Evolutionary conservation across 1,140 invertebrate genomes (phyloP).

Genomic region (Homarus americanus): DNA sequence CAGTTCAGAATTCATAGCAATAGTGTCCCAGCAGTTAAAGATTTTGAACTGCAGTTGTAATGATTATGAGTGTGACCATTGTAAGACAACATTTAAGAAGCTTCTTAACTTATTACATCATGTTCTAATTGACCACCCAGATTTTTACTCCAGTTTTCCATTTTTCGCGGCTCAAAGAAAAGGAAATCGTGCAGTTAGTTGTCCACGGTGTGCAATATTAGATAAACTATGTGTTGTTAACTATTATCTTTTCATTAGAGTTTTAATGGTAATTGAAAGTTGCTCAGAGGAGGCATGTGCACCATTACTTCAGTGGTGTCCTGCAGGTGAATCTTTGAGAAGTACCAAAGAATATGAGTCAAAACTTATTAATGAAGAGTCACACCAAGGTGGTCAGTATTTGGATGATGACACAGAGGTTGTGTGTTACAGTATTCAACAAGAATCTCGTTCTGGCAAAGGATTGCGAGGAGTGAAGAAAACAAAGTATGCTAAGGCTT

Average conservation of each 20-base stretch:
- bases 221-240: constrained; percentile 30
- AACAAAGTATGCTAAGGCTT: background rate
- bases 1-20: constrained; percentile 12
- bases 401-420: background rate
- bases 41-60: constrained; percentile 25
- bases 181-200: background rate
- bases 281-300: constrained; percentile 12
- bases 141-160: background rate
- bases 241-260: constrained; percentile 46
- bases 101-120: constrained; percentile 14
- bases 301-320: constrained; percentile 17
- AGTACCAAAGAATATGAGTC: background rate
- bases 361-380: background rate
- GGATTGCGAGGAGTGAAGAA: background rate
- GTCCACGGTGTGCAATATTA: constrained; percentile 32
- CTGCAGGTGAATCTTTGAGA: background rate
- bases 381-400: background rate
- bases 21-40: constrained; percentile 14
- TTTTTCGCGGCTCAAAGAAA: background rate
- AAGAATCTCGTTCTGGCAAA: background rate
- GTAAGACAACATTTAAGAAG: background rate
- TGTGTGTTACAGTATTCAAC: constrained; percentile 25
- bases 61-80: constrained; percentile 33
- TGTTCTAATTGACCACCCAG: constrained; percentile 2
- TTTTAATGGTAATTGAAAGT: constrained; percentile 14